Evolutionary conservation across 2,113 vertebrate species (phyloP).

Genomic region (Malurus cyaneus): DNA sequence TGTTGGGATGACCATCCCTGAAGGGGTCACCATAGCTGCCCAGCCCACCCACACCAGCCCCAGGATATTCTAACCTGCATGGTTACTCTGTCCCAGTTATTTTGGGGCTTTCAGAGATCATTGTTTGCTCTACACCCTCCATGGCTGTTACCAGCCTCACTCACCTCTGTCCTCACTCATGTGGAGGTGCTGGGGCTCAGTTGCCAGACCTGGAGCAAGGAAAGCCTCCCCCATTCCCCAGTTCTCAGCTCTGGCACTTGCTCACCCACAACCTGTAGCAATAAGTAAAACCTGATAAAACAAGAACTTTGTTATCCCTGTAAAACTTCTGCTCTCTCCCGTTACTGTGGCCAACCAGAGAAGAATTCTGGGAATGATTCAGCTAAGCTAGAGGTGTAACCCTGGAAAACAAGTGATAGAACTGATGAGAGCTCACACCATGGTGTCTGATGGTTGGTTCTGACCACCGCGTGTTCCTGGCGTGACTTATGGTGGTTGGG

Average conservation of each 20-base stretch:
- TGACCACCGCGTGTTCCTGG: too few species aligned
- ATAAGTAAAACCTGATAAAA: too few species aligned
- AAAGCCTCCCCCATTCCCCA: background rate
- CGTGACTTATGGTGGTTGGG: too few species aligned
- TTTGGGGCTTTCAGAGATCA: background rate
- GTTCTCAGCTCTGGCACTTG: background rate
- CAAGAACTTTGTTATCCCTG: too few species aligned
- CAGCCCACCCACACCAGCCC: background rate
- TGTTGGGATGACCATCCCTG: background rate
- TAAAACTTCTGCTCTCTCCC: too few species aligned
- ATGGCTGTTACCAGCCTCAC: background rate
- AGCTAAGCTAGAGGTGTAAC: too few species aligned
- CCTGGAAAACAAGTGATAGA: too few species aligned
- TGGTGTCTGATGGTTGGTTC: too few species aligned
- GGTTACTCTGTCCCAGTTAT: background rate
- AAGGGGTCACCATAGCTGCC: background rate
- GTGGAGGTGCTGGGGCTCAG: background rate
- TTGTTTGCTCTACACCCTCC: background rate
- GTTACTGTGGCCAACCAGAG: too few species aligned
- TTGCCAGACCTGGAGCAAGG: background rate
- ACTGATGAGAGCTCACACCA: too few species aligned
- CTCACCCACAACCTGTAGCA: background rate
- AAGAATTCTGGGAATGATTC: too few species aligned
- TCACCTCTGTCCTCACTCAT: background rate
- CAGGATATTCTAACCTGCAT: background rate